Percentiles rank a stretch among this genome's conserved stretches.
Evolutionary conservation across 2,888 invertebrate species (phyloP).

Genomic region (Caradrina kadenii): DNA sequence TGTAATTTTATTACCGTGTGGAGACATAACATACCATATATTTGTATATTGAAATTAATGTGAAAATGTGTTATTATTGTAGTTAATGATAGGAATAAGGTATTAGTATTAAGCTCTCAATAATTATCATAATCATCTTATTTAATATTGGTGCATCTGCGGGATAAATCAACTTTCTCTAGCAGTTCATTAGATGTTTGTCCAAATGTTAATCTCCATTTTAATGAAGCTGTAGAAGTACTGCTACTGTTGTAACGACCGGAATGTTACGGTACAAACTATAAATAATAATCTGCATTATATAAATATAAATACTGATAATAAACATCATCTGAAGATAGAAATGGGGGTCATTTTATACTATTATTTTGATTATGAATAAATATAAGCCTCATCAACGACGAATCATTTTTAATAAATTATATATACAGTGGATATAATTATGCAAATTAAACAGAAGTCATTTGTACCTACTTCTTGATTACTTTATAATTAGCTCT

Average conservation of each 20-base stretch:
- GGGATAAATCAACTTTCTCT: conserved; percentile 23
- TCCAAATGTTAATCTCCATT: conserved; percentile 19
- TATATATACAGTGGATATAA: conserved; percentile 19
- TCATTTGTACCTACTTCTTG: conserved; percentile 27
- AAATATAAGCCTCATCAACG: conserved; percentile 24
- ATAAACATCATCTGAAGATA: conserved; percentile 11
- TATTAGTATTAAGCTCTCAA: background rate
- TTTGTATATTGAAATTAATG: background rate
- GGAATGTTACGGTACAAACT: conserved; percentile 26
- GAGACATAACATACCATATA: background rate
- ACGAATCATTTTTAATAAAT: conserved; percentile 14
- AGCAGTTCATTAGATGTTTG: conserved; percentile 18
- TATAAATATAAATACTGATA: conserved; percentile 35
- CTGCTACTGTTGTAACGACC: conserved; percentile 28
- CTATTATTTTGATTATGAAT: conserved; percentile 19
- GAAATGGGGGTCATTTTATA: conserved; percentile 20
- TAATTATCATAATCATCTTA: background rate
- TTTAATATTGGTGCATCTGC: background rate
- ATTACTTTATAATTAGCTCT: conserved; percentile 56
- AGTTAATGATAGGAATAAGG: background rate
- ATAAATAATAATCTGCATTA: conserved; percentile 52
- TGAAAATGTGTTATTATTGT: background rate
- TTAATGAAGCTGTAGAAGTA: conserved; percentile 31
- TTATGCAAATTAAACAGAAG: conserved; percentile 49
- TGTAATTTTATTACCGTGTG: background rate